Evolutionary conservation across 2,113 vertebrate genomes (phyloP).

Genomic region (Centropus bengalensis): DNA sequence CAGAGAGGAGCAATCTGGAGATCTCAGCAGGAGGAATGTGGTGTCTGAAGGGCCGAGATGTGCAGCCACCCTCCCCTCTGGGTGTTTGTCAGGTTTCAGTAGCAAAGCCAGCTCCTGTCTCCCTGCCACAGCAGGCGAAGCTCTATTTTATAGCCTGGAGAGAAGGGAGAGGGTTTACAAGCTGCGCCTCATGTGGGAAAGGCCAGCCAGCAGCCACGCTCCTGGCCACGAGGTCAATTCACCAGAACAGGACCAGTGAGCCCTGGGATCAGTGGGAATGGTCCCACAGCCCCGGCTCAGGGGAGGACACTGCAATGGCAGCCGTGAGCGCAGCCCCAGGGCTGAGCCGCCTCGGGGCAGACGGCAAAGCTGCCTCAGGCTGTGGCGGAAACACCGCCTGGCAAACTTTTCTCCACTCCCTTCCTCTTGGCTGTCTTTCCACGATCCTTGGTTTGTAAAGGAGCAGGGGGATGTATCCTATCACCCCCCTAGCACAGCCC

Average conservation of each 20-base stretch:
- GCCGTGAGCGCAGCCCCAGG: neutral
- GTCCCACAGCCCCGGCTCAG: neutral
- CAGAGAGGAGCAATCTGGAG: neutral
- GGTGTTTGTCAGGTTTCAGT: neutral
- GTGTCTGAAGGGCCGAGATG: neutral
- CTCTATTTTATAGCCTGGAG: neutral
- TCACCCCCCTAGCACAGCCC: neutral
- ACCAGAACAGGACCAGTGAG: neutral
- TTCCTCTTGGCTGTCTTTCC: neutral
- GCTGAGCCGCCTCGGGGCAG: neutral
- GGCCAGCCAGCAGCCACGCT: neutral
- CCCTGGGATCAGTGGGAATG: fast-evolving
- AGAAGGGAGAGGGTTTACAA: neutral
- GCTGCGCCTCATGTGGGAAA: neutral
- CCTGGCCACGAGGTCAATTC: neutral
- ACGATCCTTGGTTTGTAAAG: neutral
- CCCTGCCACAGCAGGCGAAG: neutral
- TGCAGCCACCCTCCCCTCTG: neutral
- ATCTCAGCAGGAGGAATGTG: neutral
- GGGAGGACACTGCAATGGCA: fast-evolving
- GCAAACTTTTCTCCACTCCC: neutral
- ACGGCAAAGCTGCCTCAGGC: neutral
- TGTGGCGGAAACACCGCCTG: neutral
- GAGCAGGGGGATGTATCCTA: neutral
- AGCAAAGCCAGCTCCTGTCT: neutral